Evolutionary conservation across 2,113 vertebrate genomes (phyloP).

Genomic region (Triplophysa siluroides): DNA sequence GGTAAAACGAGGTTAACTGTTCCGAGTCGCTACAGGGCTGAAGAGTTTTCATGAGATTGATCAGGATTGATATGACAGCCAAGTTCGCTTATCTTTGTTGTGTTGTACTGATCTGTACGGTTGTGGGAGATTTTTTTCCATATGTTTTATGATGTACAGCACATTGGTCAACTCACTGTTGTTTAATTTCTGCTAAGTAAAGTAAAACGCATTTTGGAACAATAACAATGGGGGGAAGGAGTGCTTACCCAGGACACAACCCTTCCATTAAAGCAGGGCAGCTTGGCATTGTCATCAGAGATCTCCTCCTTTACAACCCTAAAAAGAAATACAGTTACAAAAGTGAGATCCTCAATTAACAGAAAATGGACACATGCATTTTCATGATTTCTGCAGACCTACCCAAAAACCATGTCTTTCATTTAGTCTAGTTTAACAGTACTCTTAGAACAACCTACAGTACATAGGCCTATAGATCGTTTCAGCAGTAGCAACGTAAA

Average conservation of each 20-base stretch:
- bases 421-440: too few relatives aligned
- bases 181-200: neutral
- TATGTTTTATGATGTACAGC: too few relatives aligned
- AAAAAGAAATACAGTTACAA: conserved; percentile 46
- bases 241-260: conserved; percentile 90
- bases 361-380: neutral
- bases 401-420: too few relatives aligned
- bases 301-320: conserved; percentile 94
- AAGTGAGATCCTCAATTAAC: neutral
- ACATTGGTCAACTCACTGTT: too few relatives aligned
- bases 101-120: too few relatives aligned
- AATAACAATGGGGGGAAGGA: neutral
- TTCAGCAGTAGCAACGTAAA: too few relatives aligned
- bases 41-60: neutral
- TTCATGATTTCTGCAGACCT: neutral
- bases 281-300: conserved; percentile 84
- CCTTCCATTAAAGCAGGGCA: conserved; percentile 90
- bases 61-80: neutral
- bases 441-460: too few relatives aligned
- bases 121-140: too few relatives aligned
- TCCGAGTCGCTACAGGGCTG: neutral
- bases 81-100: too few relatives aligned
- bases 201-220: neutral
- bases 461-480: too few relatives aligned
- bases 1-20: neutral